Evolutionary conservation across 2,888 invertebrate genomes (phyloP).

Genomic region (Nysson spinosus): DNA sequence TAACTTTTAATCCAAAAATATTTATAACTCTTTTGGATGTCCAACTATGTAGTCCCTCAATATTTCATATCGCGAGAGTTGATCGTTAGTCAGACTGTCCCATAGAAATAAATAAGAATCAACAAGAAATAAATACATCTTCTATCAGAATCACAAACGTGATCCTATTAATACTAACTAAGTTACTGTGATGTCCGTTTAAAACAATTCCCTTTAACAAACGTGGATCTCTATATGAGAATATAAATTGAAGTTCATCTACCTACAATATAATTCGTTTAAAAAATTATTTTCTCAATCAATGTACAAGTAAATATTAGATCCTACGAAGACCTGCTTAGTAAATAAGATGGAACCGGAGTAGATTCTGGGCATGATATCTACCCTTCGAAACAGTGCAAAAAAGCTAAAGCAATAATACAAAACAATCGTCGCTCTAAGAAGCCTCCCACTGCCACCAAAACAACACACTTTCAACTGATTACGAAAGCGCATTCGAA

Average conservation of each 20-base stretch:
- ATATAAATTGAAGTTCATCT: background rate
- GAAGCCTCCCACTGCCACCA: background rate
- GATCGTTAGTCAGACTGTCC: background rate
- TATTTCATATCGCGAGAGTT: too few species aligned
- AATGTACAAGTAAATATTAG: background rate
- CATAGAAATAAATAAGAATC: constrained; percentile 49
- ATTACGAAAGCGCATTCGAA: too few species aligned
- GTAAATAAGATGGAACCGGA: background rate
- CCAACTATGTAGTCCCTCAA: too few species aligned
- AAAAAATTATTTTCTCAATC: background rate
- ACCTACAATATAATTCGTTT: background rate
- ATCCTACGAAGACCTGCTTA: background rate
- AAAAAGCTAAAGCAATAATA: constrained; percentile 13
- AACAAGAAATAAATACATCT: constrained; percentile 51
- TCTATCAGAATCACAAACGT: constrained; percentile 6
- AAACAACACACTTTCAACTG: too few species aligned
- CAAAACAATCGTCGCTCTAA: constrained; percentile 10
- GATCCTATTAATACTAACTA: constrained; percentile 1
- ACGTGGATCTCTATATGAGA: background rate
- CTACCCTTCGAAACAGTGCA: background rate
- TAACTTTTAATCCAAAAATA: too few species aligned
- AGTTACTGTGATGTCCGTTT: background rate
- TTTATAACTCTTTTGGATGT: too few species aligned
- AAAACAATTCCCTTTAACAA: background rate
- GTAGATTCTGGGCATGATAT: constrained; percentile 1